Base-by-base conservation (phyloP, 2,888 invertebrate species). In the Eristalis pertinax region DNA sequence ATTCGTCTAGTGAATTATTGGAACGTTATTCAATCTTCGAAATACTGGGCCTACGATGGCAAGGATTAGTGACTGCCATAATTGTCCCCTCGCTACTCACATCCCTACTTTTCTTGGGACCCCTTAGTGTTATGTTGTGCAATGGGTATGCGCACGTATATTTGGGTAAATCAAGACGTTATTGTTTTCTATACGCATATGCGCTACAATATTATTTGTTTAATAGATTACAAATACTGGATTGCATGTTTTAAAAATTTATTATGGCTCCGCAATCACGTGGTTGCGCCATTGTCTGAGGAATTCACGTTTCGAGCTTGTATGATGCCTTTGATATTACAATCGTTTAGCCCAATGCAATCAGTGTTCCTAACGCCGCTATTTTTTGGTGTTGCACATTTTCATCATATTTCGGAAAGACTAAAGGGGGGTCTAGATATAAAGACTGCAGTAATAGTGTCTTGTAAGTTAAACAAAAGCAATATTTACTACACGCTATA, bases 241-340 rank as follows among this genome's bases (percentile, higher is more conserved):
- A 92, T 95, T 76, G 95, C 95, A 76, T 96, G 95, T 89, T 93
- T 96, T 84, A 95, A 94, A 90, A 97, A 97, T 90, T 93, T 97
- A 74, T 95, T 96, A 38, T 98, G 98, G 98, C 94, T 98, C 90
- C 94, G 99, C 84, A 98, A 98, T 92, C 96, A 97, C 91, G 93
- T 98, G 35, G 96, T 98, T 90, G 98, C 98, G 0, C 99, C 99
- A 0, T 92, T 99, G 70, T 97, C 98, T 79, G 99, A 99, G 93
- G 99, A 99, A 93, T 98, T 98, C 94, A 98, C 98, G 8, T 99
- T 98, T 93, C 94, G 99, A 89, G 97, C 98, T 0, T 99, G 98
- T 91, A 98, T 99, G 98, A 94, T 99, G 93, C 98, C 99, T 4
- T 92, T 99, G 58, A 94, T 99, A 60, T 93, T 98, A 89, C 97